Evolutionary conservation across 1,140 invertebrate genomes (phyloP), one percentile per base, ranked within the genome.

Genomic region (Drosophila paulistorum): DNA sequence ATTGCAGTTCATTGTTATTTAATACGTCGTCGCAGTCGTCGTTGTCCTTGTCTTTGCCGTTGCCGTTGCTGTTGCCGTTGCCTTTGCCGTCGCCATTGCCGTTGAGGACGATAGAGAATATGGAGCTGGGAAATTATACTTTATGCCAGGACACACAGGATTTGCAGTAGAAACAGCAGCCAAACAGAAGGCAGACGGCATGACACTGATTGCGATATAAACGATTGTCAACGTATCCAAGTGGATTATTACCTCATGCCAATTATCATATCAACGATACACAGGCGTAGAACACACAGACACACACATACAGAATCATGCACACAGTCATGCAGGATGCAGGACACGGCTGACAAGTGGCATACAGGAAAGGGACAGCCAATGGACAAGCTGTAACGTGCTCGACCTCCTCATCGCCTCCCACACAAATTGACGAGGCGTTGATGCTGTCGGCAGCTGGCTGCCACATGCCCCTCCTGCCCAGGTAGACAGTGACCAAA

Each of bases 1-100:
- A 89, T 89, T 89, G 84, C 84, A 89, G 84, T 89, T 89, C 84
- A 89, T 89, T 89, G 84, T 89, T 89, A 89, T 89, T 89, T 89
- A 89, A 89, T 89, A 89, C 78, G 80, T 89, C 76, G 79, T 70
- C 75, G 66, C 61, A 60, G 71, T 45, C 55, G 62, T 68, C 62
- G 74, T 68, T 51, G 68, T 59, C 62, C 45, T 74, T 45, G 63
- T 54, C 69, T 64, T 65, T 26, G 66, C 1, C 42, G n/a, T 45
- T 48, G 45, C 23, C 58, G 54, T 71, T 48, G 59, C 35, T 62
- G 54, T 71, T 42, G 59, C 35, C 58, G 45, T 68, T 48, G 59
- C 41, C 62, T 45, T 71, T 30, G 30, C 30, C 30, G 6, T 30
- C 30, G 30, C 30, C 60, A 68, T 71, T 63, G 68, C 35, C 65